A percentile compares a stretch with the other conserved stretches of the same genome.
Evolutionary conservation across 1,140 invertebrate species (phyloP).

Genomic region (Chlorops oryzae): DNA sequence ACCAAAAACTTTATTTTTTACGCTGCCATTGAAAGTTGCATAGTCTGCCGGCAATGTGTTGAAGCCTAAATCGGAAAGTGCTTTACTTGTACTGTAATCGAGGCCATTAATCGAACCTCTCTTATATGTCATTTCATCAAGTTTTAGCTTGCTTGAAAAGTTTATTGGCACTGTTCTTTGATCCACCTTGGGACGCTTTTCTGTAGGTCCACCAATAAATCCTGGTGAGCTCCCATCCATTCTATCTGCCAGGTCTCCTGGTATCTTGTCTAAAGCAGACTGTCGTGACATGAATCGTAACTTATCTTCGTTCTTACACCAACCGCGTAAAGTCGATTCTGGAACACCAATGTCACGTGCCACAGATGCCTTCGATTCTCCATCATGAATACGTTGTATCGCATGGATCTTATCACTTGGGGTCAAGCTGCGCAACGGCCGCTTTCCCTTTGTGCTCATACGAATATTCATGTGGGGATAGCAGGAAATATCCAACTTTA

Average conservation of each 20-base stretch:
- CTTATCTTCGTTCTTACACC: conserved; percentile 74
- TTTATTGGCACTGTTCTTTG: conserved; percentile 38
- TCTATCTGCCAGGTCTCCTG: conserved; percentile 25
- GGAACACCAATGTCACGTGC: conserved; percentile 70
- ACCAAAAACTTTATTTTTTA: conserved; percentile 51
- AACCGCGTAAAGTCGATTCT: conserved; percentile 69
- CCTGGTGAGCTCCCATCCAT: conserved; percentile 46
- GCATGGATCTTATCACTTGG: conserved; percentile 66
- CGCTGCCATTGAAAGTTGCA: conserved; percentile 46
- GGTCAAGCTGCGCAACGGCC: conserved; percentile 59
- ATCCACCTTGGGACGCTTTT: conserved; percentile 49
- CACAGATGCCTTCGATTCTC: conserved; percentile 71
- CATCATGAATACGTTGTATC: conserved; percentile 66
- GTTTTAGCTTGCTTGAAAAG: conserved; percentile 21
- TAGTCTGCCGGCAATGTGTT: conserved; percentile 38
- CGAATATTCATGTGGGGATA: conserved; percentile 15
- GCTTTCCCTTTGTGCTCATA: conserved; percentile 53
- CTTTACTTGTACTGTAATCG: conserved; percentile 29
- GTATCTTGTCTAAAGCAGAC: conserved; percentile 47
- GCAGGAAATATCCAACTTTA: conserved; percentile 28
- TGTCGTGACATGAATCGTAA: conserved; percentile 60
- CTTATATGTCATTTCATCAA: conserved; percentile 8
- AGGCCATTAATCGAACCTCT: conserved; percentile 16
- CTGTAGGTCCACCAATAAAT: conserved; percentile 47
- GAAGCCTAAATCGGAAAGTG: conserved; percentile 13